A percentile compares a stretch with the other conserved stretches of the same genome.
phyloP scores from a whole-genome alignment of 92 coral and sea anemone species.

The Siderastrea radians region DNA sequence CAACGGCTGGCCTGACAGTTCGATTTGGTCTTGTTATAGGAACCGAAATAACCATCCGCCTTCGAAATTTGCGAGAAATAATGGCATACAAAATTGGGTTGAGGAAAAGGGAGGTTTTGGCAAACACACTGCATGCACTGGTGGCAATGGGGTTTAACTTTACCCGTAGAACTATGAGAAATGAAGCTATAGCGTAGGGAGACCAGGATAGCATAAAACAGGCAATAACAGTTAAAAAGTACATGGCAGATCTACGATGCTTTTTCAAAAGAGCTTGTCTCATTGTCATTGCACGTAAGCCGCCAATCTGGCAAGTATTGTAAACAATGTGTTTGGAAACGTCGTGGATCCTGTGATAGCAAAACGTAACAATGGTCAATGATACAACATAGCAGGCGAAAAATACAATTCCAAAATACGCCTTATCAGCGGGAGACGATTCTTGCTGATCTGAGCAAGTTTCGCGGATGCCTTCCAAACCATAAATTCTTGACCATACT shows the following conservation, averaged over 20 bases:
- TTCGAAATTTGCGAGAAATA: neutral
- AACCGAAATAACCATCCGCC: neutral
- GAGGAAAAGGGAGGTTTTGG: conserved; percentile 18
- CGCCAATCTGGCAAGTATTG: conserved; percentile 1
- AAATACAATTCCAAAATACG: conserved; percentile 57
- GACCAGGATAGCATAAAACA: conserved; percentile 27
- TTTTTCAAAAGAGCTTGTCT: conserved; percentile 1
- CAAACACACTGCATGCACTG: conserved; percentile 19
- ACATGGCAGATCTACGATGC: conserved; percentile 10
- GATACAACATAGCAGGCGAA: conserved; percentile 54
- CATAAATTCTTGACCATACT: conserved; percentile 62
- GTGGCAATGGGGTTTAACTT: neutral
- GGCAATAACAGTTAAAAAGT: conserved; percentile 18
- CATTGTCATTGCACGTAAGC: conserved; percentile 5
- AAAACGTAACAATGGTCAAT: conserved; percentile 28
- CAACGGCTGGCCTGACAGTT: too few species aligned
- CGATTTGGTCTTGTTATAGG: neutral
- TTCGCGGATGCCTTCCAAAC: conserved; percentile 49
- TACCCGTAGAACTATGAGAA: neutral
- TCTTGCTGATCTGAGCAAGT: conserved; percentile 70
- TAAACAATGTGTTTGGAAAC: conserved; percentile 19
- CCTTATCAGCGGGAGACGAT: conserved; percentile 34
- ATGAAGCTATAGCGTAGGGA: conserved; percentile 24
- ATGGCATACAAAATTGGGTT: conserved; percentile 20
- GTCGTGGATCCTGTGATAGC: conserved; percentile 44